Conservation (phyloP, 2,797 vertebrate species). For the Ispidina lecontei region DNA sequence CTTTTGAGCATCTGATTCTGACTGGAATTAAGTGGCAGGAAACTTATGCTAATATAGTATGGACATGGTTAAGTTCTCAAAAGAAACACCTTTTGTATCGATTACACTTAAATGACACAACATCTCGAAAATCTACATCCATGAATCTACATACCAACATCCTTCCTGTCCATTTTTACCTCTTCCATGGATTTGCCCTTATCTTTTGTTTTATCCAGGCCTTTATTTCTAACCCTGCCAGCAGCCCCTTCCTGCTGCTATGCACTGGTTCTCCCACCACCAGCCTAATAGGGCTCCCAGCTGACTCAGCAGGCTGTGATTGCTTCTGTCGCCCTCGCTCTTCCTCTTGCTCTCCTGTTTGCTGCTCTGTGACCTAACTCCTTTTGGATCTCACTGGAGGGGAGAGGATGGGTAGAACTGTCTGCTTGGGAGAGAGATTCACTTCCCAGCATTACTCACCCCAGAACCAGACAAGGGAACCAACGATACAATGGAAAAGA, state of each 20-base stretch:
- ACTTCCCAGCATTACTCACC: background rate
- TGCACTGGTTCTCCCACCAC: background rate
- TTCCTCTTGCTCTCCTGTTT: background rate
- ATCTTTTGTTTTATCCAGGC: background rate
- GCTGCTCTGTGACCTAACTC: background rate
- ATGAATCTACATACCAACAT: rapidly evolving
- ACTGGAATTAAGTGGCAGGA: background rate
- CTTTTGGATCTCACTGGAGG: background rate
- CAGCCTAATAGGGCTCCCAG: rapidly evolving
- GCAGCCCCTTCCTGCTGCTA: background rate
- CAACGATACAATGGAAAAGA: background rate
- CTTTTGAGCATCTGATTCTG: background rate
- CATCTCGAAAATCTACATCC: background rate
- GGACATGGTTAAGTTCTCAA: background rate
- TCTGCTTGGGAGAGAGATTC: background rate
- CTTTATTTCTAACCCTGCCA: background rate
- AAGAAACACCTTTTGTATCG: background rate
- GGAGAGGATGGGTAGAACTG: background rate
- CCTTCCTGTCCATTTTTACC: background rate
- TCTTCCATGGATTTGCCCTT: background rate
- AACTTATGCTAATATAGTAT: background rate
- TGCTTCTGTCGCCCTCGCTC: background rate
- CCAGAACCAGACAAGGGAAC: background rate
- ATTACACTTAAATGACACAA: background rate
- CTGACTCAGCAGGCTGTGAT: background rate